phyloP scores from a whole-genome alignment of 2,888 invertebrate genomes.

The Pseudoips prasinana region DNA sequence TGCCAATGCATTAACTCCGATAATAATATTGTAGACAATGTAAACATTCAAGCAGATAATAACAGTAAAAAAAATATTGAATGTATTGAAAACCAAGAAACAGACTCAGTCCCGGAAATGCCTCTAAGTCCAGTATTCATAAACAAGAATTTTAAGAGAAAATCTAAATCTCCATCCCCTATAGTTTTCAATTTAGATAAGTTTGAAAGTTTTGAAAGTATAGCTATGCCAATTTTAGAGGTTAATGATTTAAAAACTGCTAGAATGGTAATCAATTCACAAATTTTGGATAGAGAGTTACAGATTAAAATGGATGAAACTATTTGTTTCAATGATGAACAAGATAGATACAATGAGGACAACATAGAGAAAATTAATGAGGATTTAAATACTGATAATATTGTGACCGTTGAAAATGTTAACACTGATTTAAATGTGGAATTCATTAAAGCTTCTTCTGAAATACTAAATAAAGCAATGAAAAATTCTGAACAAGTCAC shows the following conservation, averaged over 20 bases:
- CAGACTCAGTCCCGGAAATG: constrained; percentile 22
- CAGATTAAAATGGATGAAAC: constrained; percentile 35
- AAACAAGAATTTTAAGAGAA: constrained; percentile 26
- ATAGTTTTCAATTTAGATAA: constrained; percentile 50
- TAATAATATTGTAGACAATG: too few species aligned
- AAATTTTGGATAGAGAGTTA: constrained; percentile 52
- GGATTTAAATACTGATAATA: too few species aligned
- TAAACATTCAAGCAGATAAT: too few species aligned
- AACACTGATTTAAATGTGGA: too few species aligned
- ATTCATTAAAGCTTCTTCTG: neutral
- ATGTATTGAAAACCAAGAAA: too few species aligned
- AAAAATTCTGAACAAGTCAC: constrained; percentile 6
- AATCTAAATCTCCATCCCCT: constrained; percentile 33
- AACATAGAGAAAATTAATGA: too few species aligned
- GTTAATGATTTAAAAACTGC: constrained; percentile 39
- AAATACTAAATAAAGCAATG: constrained; percentile 2
- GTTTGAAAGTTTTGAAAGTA: constrained; percentile 65
- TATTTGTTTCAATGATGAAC: constrained; percentile 10
- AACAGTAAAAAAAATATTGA: too few species aligned
- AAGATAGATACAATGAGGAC: constrained; percentile 20
- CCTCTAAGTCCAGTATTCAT: constrained; percentile 51
- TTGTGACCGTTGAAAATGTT: too few species aligned
- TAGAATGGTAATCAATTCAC: constrained; percentile 58
- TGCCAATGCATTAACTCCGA: too few species aligned
- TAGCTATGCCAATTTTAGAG: constrained; percentile 50